A percentile compares a stretch with the other conserved stretches of the same genome.
Evolutionary conservation across 2,888 invertebrate species (phyloP).

Genomic region (Lasioglossum villosulum): DNA sequence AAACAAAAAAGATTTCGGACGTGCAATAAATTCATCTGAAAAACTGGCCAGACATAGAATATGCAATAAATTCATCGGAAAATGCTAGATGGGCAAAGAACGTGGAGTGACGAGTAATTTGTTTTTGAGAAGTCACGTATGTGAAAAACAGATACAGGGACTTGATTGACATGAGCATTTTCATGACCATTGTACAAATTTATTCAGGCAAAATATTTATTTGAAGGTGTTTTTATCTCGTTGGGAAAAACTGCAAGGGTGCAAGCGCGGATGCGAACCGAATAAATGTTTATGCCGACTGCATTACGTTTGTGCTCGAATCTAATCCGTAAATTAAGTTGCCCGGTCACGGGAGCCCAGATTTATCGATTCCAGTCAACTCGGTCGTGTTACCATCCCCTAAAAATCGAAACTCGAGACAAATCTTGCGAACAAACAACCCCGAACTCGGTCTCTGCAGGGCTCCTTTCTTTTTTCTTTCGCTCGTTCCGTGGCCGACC

Average conservation of each 20-base stretch:
- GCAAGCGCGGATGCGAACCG: neutral
- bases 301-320: constrained; percentile 55
- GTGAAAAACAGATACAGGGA: neutral
- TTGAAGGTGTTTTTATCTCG: too few relatives aligned
- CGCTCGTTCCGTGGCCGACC: neutral
- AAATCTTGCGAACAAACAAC: constrained; percentile 49
- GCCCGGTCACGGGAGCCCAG: constrained; percentile 22
- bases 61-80: neutral
- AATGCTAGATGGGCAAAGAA: neutral
- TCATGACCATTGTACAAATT: too few relatives aligned
- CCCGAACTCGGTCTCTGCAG: neutral
- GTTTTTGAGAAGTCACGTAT: neutral
- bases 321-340: constrained; percentile 72
- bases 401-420: constrained; percentile 27
- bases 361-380: constrained; percentile 49
- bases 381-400: constrained; percentile 18
- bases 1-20: neutral
- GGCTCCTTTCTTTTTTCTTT: neutral
- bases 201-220: too few relatives aligned
- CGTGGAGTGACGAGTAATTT: neutral
- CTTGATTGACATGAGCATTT: neutral
- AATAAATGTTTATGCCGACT: constrained; percentile 36
- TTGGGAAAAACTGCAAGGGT: too few relatives aligned
- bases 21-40: neutral
- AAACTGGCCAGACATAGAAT: neutral